Evolutionary conservation across 2,888 invertebrate species (phyloP), one percentile per base, ranked within the genome.

Genomic region (Pasiphila rectangulata): DNA sequence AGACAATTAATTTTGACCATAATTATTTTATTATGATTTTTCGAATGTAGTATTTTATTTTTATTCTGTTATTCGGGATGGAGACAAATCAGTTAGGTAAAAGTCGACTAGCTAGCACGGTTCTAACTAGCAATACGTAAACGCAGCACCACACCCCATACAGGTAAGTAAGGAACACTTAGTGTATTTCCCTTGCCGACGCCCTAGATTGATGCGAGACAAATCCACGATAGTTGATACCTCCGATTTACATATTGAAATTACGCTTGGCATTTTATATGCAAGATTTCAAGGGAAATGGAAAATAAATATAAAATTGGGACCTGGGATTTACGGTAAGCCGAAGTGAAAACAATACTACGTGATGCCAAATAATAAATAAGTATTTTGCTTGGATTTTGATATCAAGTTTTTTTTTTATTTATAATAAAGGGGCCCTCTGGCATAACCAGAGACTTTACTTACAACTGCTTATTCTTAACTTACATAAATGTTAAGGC

Each of bases 171-270:
- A 54, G 47, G 46, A 56, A 57, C 63, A 64, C 67, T 67, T 59
- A 61, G 43, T 29, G 51, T 59, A 66, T 64, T 64, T 64, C 67
- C 63, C 64, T 58, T 57, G 46, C 50, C 3, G 48, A 34, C 29
- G 42, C 46, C 46, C 54, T 59, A 53, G 60, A 60, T 57, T 59
- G 62, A 62, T 60, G 34, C 52, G 56, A 55, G 57, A 59, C 59
- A 54, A 59, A 56, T 51, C 57, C 51, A 51, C 48, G 44, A 38
- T 43, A 51, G 51, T 50, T 52, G 45, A 50, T 46, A 40, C 45
- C 48, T 41, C 27, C 51, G 35, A 52, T 58, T 56, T 58, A 48
- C 56, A 51, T 54, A 53, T 51, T 47, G 51, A 43, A 51, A 50
- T 54, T 45, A 45, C 25, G 27, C 21, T 17, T 5, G 16, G 13